Evolutionary conservation across 2,888 invertebrate species (phyloP).

Genomic region (Dryococelus australis): DNA sequence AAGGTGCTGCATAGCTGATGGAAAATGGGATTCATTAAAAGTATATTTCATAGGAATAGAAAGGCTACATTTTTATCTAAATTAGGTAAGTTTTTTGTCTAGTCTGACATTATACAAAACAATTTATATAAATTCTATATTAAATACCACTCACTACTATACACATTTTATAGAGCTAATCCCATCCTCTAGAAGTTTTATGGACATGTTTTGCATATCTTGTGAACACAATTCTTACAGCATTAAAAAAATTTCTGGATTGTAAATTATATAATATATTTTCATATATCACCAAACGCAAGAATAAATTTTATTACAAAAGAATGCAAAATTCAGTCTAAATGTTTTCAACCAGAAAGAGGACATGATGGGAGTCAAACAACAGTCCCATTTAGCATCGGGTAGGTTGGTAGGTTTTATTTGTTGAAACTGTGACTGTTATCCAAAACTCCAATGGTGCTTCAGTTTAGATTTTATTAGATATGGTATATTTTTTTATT

Average conservation of each 20-base stretch:
- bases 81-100: slow-evolving; percentile 32
- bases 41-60: slow-evolving; percentile 27
- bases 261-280: slow-evolving; percentile 49
- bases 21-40: slow-evolving; percentile 37
- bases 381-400: slow-evolving; percentile 41
- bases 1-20: slow-evolving; percentile 39
- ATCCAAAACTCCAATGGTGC: slow-evolving; percentile 47
- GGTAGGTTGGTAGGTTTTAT: slow-evolving; percentile 42
- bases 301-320: slow-evolving; percentile 43
- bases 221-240: slow-evolving; percentile 45
- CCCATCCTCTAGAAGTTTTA: slow-evolving; percentile 42
- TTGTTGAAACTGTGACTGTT: slow-evolving; percentile 42
- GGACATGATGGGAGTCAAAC: slow-evolving; percentile 32
- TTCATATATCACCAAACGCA: slow-evolving; percentile 47
- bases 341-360: slow-evolving; percentile 37
- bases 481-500: slow-evolving; percentile 43
- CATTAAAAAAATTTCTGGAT: slow-evolving; percentile 46
- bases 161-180: slow-evolving; percentile 28
- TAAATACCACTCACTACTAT: slow-evolving; percentile 31
- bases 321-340: slow-evolving; percentile 43
- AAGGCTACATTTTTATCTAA: slow-evolving; percentile 28
- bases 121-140: slow-evolving; percentile 30
- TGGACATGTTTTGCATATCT: slow-evolving; percentile 46
- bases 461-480: slow-evolving; percentile 47
- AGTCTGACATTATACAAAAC: slow-evolving; percentile 13